phyloP scores from a whole-genome alignment of 2,888 invertebrate species.

The Ommatoiulus sabulosus region DNA sequence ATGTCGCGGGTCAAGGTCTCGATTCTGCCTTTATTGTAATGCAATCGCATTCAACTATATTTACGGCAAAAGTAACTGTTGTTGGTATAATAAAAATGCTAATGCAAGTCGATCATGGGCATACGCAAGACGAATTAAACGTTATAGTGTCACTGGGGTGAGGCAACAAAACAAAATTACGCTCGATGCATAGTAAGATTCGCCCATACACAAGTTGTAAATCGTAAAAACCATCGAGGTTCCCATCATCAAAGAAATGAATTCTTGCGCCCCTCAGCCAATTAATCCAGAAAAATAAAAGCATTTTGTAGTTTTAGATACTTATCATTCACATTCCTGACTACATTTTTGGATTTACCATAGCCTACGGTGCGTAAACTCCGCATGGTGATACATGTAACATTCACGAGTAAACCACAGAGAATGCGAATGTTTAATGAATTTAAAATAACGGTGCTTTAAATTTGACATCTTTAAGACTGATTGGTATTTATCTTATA shows the following conservation, averaged over 20 bases:
- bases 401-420: not conserved
- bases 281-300: conserved; percentile 32
- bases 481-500: no score
- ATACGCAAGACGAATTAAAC: not conserved
- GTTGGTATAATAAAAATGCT: not conserved
- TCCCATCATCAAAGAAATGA: not conserved
- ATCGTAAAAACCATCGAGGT: not conserved
- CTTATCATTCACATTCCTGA: not conserved
- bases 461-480: no score
- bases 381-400: not conserved
- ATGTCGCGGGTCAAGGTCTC: not conserved
- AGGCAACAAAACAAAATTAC: not conserved
- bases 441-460: no score
- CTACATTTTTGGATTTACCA: not conserved
- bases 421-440: no score
- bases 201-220: not conserved
- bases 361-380: not conserved
- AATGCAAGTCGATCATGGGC: not conserved
- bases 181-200: not conserved
- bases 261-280: not conserved
- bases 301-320: conserved; percentile 37
- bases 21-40: not conserved
- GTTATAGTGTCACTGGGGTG: not conserved
- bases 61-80: not conserved
- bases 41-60: not conserved